phyloP scores from a whole-genome alignment of 1,140 invertebrate genomes.

The Zelostemma sp. region DNA sequence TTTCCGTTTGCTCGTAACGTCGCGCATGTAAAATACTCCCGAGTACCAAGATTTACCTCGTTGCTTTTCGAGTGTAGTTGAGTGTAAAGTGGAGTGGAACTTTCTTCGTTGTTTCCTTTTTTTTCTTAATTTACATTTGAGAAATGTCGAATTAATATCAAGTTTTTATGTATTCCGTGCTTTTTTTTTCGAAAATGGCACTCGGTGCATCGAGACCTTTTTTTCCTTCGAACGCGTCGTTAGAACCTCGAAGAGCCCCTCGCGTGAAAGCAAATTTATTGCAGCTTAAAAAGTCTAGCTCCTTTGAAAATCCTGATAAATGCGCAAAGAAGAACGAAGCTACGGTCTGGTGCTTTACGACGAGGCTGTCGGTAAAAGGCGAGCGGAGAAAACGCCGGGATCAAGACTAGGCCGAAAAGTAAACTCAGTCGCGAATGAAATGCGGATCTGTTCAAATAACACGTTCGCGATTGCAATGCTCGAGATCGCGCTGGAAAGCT shows the following conservation, averaged over 20 bases:
- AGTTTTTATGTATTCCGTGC: too few species aligned
- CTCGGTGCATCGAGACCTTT: constrained; percentile 29
- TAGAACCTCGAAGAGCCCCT: constrained; percentile 49
- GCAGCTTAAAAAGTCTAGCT: constrained; percentile 70
- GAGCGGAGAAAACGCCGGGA: constrained; percentile 34
- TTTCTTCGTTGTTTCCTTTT: neutral
- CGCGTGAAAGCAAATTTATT: constrained; percentile 63
- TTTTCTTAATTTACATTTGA: neutral
- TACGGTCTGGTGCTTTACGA: constrained; percentile 19
- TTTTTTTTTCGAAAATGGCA: constrained; percentile 23
- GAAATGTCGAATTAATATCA: too few species aligned
- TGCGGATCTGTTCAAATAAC: constrained; percentile 37
- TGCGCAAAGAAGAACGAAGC: constrained; percentile 59
- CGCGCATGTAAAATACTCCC: constrained; percentile 27
- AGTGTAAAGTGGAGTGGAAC: too few species aligned
- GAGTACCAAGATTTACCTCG: neutral
- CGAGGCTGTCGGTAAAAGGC: constrained; percentile 43
- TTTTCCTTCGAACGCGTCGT: constrained; percentile 52
- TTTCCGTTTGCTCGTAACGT: constrained; percentile 41
- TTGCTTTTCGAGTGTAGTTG: too few species aligned
- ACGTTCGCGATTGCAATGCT: constrained; percentile 5
- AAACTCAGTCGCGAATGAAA: constrained; percentile 53
- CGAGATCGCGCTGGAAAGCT: constrained; percentile 8
- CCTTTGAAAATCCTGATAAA: constrained; percentile 71
- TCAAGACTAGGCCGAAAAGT: constrained; percentile 64